Conservation (phyloP, 2,797 vertebrate species). For the Sebastes minor region DNA sequence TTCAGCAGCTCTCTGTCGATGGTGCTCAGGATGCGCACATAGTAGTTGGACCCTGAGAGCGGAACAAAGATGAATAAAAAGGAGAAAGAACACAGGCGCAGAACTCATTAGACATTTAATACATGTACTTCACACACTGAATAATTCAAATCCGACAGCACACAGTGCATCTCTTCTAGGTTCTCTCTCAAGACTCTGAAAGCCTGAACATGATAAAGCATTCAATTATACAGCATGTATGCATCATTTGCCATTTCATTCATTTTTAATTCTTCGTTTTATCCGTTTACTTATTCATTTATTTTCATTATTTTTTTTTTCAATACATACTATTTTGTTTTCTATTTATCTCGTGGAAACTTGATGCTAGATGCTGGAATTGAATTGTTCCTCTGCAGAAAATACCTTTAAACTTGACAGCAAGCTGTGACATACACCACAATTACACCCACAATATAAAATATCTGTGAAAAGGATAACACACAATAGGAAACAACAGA, state of each 20-base stretch:
- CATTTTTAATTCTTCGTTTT: conserved; percentile 19
- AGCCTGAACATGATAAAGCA: conserved; percentile 25
- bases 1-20: conserved; percentile 96
- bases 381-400: neutral
- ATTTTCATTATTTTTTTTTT: neutral
- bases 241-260: conserved; percentile 13
- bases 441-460: neutral
- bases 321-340: neutral
- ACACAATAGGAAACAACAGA: neutral
- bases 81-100: neutral
- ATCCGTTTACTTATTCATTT: neutral
- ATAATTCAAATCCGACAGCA: conserved; percentile 33
- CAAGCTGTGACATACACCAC: neutral
- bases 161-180: neutral
- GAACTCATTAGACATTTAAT: conserved; percentile 45
- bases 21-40: conserved; percentile 95
- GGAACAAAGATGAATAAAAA: neutral
- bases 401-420: neutral
- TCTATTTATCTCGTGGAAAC: neutral
- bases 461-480: neutral
- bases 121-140: conserved; percentile 12
- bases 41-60: conserved; percentile 92
- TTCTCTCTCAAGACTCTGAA: conserved; percentile 24
- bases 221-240: conserved; percentile 26
- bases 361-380: neutral